Base-by-base conservation (phyloP, 2,888 invertebrate species). In the Drosophila conformis region DNA sequence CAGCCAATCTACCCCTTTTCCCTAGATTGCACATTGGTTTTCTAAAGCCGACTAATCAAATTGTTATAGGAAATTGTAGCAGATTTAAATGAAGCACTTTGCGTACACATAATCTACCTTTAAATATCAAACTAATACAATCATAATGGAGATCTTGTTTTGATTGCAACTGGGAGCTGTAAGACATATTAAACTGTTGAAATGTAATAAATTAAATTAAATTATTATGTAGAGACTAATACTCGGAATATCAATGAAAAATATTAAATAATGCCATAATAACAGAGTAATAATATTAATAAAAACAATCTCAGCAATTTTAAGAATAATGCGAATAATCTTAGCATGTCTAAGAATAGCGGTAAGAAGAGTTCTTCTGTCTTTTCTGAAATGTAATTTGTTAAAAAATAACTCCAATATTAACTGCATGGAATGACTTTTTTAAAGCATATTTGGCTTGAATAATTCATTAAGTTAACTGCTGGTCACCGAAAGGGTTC, bases 21-120 rank as follows among this genome's bases (percentile, higher is more conserved):
- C 57, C 15, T 18, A 54, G 11, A 33, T 36, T 31, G 78, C 64
- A 80, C 80, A 80, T 29, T 78, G 62, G 52, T 51, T 46, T 38
- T 31, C 27, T 27, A 15, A 10, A 27, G 29, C 38, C 18, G 5
- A 18, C 15, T 40, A 31, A 27, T 61, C 38, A 40, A 60, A 60
- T 60, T 53, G 60, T 29, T 53, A 13, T 29, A 6, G 18, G 25
- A 56, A 56, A 40, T 38, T 38, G 31, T 31, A 13, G 31, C 13
- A 40, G 56, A 40, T 36, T 36, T 15, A 36, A 51, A 35, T 49
- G 2, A 13, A 27, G 25, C 18, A 36, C 18, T 15, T 35, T 35
- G 21, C 5, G 13, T 15, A 8, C 21, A 10, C 1, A 21, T 35
- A 53, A 36, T 27, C 13, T 48, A 13, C 4, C 46, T 48, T 15